Percentiles rank a stretch among this genome's conserved stretches.
phyloP scores from a whole-genome alignment of 2,113 vertebrate genomes.

The Amphiprion percula region DNA sequence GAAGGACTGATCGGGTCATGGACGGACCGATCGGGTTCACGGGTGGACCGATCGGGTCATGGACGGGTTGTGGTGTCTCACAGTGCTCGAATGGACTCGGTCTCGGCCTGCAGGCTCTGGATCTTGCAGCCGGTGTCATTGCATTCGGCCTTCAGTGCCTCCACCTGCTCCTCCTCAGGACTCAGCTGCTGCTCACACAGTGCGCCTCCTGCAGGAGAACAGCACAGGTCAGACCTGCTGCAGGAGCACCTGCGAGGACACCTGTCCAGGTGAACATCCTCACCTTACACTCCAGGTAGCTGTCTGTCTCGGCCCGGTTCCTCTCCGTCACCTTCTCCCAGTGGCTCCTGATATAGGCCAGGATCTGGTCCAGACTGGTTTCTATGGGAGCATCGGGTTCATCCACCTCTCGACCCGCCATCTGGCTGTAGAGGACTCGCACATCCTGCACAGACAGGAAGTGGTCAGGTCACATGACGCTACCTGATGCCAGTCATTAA shows the following conservation, averaged over 20 bases:
- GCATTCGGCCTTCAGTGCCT: slow-evolving; percentile 88
- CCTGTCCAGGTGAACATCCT: neutral
- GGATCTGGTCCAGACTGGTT: slow-evolving; percentile 91
- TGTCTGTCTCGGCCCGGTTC: slow-evolving; percentile 87
- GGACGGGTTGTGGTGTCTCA: slow-evolving; percentile 53
- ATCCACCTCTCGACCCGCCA: slow-evolving; percentile 90
- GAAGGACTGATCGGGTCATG: too few species aligned
- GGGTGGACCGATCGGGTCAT: too few species aligned
- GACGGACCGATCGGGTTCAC: too few species aligned
- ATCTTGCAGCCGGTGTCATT: slow-evolving; percentile 89
- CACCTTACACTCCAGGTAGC: slow-evolving; percentile 90
- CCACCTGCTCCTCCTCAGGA: slow-evolving; percentile 88
- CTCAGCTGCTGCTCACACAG: slow-evolving; percentile 77
- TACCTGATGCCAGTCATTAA: neutral
- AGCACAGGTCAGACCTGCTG: neutral
- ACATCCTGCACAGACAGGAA: slow-evolving; percentile 86
- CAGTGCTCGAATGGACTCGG: slow-evolving; percentile 92
- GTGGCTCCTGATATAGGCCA: slow-evolving; percentile 90
- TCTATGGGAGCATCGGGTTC: slow-evolving; percentile 87
- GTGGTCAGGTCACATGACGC: slow-evolving; percentile 9
- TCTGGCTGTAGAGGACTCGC: slow-evolving; percentile 90
- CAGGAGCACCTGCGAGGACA: neutral
- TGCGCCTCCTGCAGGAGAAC: slow-evolving; percentile 77
- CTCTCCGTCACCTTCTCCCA: slow-evolving; percentile 94
- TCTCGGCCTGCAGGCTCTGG: slow-evolving; percentile 94